Conservation (phyloP, 2,888 invertebrate species). For the Noctua pronuba region DNA sequence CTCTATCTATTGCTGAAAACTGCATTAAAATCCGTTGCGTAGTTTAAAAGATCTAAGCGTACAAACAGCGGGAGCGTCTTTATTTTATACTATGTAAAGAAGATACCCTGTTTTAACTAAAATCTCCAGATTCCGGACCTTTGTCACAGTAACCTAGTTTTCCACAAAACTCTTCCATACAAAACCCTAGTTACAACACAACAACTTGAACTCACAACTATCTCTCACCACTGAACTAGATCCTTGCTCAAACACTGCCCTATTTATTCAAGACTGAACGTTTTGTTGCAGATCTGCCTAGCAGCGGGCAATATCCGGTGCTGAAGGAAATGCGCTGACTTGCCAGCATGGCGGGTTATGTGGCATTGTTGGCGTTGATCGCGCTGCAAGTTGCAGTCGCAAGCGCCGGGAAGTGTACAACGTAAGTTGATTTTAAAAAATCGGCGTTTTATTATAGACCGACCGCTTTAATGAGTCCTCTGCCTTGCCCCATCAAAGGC, state of each 20-base stretch:
- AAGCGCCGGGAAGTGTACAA: slow-evolving; percentile 85
- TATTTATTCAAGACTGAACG: slow-evolving; percentile 39
- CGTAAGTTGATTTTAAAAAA: slow-evolving; percentile 78
- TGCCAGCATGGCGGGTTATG: slow-evolving; percentile 77
- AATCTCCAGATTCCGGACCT: not conserved
- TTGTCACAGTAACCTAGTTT: not conserved
- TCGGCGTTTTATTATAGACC: not conserved
- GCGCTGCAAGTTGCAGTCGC: slow-evolving; percentile 80
- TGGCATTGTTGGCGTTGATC: slow-evolving; percentile 72
- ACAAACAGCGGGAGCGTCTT: no score
- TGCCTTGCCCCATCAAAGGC: no score
- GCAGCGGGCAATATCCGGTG: slow-evolving; percentile 63
- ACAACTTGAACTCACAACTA: not conserved
- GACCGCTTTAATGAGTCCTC: no score
- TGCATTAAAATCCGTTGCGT: no score
- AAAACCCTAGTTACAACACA: not conserved
- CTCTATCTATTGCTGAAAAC: no score
- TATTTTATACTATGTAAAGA: no score
- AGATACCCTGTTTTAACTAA: not conserved
- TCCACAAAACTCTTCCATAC: not conserved
- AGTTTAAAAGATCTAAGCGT: no score
- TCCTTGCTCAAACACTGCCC: slow-evolving; percentile 9
- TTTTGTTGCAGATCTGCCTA: slow-evolving; percentile 67
- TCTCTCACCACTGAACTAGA: not conserved
- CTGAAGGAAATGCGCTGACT: slow-evolving; percentile 81